These are phyloP conservation scores for Ictidomys tridecemlineatus DNA, from an alignment of 2,113 vertebrate species.

Conservation along the genomic window DNA sequence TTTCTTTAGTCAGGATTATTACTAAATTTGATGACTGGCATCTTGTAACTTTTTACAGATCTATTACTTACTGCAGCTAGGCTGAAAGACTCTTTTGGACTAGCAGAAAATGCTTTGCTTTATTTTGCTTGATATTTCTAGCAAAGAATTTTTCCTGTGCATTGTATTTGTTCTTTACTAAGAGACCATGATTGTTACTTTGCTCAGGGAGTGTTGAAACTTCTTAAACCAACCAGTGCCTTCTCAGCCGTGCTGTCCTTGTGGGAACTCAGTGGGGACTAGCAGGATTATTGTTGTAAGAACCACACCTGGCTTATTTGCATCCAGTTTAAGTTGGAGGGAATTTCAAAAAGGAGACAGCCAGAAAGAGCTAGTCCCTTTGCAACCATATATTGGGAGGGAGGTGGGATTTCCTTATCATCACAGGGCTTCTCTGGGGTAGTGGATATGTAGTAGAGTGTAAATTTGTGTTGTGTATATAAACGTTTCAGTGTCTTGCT, in stretches of 20 bases:
- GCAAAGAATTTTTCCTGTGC: slow-evolving; percentile 59
- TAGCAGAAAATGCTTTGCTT: slow-evolving; percentile 66
- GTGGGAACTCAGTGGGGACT: slow-evolving; percentile 85
- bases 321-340: slow-evolving; percentile 86
- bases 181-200: slow-evolving; percentile 79
- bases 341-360: slow-evolving; percentile 82
- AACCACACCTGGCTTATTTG: slow-evolving; percentile 89
- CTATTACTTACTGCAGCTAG: background rate
- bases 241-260: slow-evolving; percentile 86
- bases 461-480: background rate
- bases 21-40: slow-evolving; percentile 20
- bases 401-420: slow-evolving; percentile 26
- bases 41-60: slow-evolving; percentile 37
- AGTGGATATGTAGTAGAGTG: background rate
- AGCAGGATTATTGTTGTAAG: slow-evolving; percentile 80
- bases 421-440: slow-evolving; percentile 35
- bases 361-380: slow-evolving; percentile 81
- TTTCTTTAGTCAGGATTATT: slow-evolving; percentile 22
- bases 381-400: slow-evolving; percentile 59
- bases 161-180: slow-evolving; percentile 72
- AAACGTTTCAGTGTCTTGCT: slow-evolving; percentile 36
- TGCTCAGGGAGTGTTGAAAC: slow-evolving; percentile 81
- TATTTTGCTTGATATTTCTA: slow-evolving; percentile 80
- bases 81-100: slow-evolving; percentile 39
- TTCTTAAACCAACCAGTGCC: slow-evolving; percentile 77